Conservation (phyloP, 1,140 invertebrate genomes). For the Hycleus cichorii region DNA sequence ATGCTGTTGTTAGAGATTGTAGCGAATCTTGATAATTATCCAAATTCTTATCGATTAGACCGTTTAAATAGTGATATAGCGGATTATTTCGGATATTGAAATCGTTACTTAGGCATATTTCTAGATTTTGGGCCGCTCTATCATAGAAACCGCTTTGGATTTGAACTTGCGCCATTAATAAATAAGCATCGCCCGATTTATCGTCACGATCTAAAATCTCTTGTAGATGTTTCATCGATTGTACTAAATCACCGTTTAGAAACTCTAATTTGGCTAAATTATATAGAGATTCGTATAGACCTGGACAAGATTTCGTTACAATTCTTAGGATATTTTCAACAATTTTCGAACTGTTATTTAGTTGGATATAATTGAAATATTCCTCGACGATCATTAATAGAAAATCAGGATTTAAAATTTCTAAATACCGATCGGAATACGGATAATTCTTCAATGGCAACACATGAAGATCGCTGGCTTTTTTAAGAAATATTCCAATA, state of each 20-base stretch:
- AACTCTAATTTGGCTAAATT: slow-evolving; percentile 74
- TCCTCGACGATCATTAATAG: slow-evolving; percentile 71
- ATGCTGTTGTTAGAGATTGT: slow-evolving; percentile 64
- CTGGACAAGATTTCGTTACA: slow-evolving; percentile 73
- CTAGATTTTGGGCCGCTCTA: slow-evolving; percentile 75
- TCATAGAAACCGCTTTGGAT: slow-evolving; percentile 65
- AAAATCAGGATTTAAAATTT: slow-evolving; percentile 77
- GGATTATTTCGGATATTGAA: slow-evolving; percentile 87
- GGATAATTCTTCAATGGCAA: slow-evolving; percentile 52
- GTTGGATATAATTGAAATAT: slow-evolving; percentile 67
- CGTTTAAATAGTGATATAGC: slow-evolving; percentile 80
- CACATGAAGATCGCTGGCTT: slow-evolving; percentile 64
- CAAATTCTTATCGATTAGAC: slow-evolving; percentile 71
- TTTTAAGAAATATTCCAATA: slow-evolving; percentile 57
- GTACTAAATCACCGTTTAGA: slow-evolving; percentile 64
- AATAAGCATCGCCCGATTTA: slow-evolving; percentile 71
- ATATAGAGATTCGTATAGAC: slow-evolving; percentile 64
- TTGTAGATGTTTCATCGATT: slow-evolving; percentile 58
- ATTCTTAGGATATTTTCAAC: slow-evolving; percentile 54
- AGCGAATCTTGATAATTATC: slow-evolving; percentile 67
- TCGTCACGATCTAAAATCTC: slow-evolving; percentile 61
- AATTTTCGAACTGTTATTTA: slow-evolving; percentile 44
- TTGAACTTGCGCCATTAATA: slow-evolving; percentile 83
- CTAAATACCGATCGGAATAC: slow-evolving; percentile 70
- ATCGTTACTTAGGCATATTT: slow-evolving; percentile 74